phyloP scores from a whole-genome alignment of 1,140 invertebrate genomes.

The Globodera rostochiensis region DNA sequence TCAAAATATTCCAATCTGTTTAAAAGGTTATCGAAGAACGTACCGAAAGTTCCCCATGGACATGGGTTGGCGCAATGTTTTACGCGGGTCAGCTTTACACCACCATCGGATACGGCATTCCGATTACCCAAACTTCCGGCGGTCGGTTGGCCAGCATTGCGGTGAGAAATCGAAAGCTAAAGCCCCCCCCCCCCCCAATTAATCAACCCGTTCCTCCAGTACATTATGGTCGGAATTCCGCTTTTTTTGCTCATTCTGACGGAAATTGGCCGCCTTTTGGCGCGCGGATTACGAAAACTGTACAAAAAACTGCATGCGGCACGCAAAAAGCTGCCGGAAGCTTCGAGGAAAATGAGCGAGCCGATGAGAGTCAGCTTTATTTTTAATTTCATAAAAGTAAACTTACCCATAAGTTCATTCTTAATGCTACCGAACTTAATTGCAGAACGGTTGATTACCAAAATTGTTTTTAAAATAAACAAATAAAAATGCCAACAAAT shows the following conservation, averaged over 20 bases:
- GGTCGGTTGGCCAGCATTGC: slow-evolving; percentile 57
- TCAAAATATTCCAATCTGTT: background rate
- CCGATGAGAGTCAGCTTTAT: slow-evolving; percentile 21
- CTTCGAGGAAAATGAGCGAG: slow-evolving; percentile 41
- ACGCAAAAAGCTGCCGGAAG: slow-evolving; percentile 56
- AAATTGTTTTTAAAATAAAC: too few species aligned
- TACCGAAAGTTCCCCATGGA: slow-evolving; percentile 53
- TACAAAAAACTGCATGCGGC: slow-evolving; percentile 58
- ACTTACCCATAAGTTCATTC: too few species aligned
- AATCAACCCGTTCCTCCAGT: slow-evolving; percentile 16
- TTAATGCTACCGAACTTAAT: too few species aligned
- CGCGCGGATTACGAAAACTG: slow-evolving; percentile 55
- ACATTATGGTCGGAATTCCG: slow-evolving; percentile 64
- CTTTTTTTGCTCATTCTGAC: slow-evolving; percentile 62
- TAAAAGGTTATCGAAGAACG: slow-evolving; percentile 42
- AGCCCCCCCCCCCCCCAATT: too few species aligned
- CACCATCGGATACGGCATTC: slow-evolving; percentile 57
- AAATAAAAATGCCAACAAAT: background rate
- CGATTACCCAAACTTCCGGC: slow-evolving; percentile 37
- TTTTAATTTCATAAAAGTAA: too few species aligned
- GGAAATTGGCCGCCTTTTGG: slow-evolving; percentile 56
- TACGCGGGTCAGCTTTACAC: slow-evolving; percentile 65
- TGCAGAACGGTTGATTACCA: too few species aligned
- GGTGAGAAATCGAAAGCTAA: background rate
- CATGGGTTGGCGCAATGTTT: slow-evolving; percentile 62